Evolutionary conservation across 1,140 invertebrate species (phyloP).

Genomic region (Drosophila yakuba): DNA sequence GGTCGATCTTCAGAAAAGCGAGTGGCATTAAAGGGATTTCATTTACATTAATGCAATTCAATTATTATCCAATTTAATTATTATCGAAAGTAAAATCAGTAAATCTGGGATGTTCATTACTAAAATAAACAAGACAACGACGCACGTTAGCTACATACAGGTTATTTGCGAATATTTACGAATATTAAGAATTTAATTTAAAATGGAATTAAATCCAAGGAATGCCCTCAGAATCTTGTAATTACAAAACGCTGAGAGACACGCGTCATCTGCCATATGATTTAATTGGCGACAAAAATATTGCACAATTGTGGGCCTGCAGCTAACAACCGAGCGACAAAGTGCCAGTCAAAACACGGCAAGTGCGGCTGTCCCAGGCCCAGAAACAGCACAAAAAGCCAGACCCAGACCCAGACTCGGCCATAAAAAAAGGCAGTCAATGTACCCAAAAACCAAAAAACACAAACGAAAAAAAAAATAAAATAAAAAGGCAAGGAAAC

Average conservation of each 20-base stretch:
- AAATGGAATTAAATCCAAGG: background rate
- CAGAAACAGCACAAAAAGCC: constrained; percentile 23
- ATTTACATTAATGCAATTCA: too few species aligned
- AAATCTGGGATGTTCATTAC: too few species aligned
- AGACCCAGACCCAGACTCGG: constrained; percentile 55
- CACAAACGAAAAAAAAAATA: background rate
- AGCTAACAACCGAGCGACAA: constrained; percentile 37
- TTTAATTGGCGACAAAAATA: constrained; percentile 70
- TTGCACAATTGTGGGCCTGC: constrained; percentile 64
- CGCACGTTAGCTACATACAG: too few species aligned
- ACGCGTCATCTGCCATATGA: constrained; percentile 41
- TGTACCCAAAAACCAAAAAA: constrained; percentile 36
- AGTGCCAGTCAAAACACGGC: constrained; percentile 67
- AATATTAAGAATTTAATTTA: too few species aligned
- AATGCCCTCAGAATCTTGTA: too few species aligned
- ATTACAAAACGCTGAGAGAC: background rate
- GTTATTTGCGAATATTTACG: too few species aligned
- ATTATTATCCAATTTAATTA: too few species aligned
- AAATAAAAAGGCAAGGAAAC: constrained; percentile 9
- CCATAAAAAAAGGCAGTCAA: constrained; percentile 71
- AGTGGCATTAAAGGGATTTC: background rate
- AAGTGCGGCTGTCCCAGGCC: constrained; percentile 42
- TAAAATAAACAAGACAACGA: too few species aligned
- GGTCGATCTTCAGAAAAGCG: background rate
- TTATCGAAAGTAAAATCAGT: too few species aligned